phyloP scores from a whole-genome alignment of 1,140 invertebrate genomes.

The Drosophila persimilis region DNA sequence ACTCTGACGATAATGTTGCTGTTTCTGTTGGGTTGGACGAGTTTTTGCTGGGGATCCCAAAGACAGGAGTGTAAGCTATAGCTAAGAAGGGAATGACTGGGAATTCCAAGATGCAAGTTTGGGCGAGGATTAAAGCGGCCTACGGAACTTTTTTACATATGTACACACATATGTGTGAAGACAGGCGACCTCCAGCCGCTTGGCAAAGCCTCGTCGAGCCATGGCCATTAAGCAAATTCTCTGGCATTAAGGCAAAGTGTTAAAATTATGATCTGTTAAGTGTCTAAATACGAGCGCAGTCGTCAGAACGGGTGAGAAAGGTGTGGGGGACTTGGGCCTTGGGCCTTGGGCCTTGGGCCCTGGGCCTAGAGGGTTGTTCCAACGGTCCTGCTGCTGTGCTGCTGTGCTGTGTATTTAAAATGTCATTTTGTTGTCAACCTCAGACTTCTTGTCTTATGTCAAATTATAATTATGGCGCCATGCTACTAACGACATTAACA shows the following conservation, averaged over 20 bases:
- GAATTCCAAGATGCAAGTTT: too few relatives aligned
- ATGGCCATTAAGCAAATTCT: conserved; percentile 37
- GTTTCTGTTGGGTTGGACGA: not conserved
- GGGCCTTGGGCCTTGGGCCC: not conserved
- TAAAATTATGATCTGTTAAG: conserved; percentile 80
- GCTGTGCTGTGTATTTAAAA: conserved; percentile 70
- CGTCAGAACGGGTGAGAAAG: not conserved
- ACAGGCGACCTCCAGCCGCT: not conserved
- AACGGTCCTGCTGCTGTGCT: conserved; percentile 15
- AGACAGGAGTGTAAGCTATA: too few relatives aligned
- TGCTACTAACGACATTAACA: conserved; percentile 80
- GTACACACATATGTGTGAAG: not conserved
- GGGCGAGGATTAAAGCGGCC: too few relatives aligned
- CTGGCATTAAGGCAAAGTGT: conserved; percentile 71
- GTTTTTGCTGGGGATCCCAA: too few relatives aligned
- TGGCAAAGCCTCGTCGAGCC: conserved; percentile 18
- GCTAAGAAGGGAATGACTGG: too few relatives aligned
- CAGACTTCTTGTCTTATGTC: conserved; percentile 82
- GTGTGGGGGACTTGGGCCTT: not conserved
- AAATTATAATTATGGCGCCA: conserved; percentile 82
- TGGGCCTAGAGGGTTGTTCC: conserved; percentile 37
- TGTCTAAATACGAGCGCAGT: conserved; percentile 69
- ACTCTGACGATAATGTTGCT: not conserved
- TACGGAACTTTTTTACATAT: too few relatives aligned
- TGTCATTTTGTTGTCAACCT: conserved; percentile 83